Percentiles rank a stretch among this genome's conserved stretches.
Conservation (phyloP, 2,113 vertebrate genomes). For the Sigmodon hispidus region DNA sequence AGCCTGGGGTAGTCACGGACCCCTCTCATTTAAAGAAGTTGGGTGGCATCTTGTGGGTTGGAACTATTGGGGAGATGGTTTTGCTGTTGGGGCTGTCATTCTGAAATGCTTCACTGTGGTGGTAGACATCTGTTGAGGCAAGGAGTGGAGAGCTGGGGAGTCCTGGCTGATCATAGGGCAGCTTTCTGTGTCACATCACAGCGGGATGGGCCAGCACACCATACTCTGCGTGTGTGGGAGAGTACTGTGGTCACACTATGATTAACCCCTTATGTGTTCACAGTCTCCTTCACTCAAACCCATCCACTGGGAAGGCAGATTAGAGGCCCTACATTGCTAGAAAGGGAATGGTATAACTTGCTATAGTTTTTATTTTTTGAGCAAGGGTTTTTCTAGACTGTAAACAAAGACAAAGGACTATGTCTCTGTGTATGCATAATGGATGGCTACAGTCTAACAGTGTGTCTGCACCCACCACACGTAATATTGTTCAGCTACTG, state of each 20-base stretch:
- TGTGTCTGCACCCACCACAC: background rate
- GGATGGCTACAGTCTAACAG: background rate
- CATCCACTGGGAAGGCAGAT: background rate
- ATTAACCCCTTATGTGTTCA: background rate
- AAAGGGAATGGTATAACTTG: background rate
- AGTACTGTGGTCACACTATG: background rate
- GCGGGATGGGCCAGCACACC: background rate
- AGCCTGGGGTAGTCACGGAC: background rate
- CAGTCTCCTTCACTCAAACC: constrained; percentile 1
- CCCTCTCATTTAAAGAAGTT: constrained; percentile 33
- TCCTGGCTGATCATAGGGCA: background rate
- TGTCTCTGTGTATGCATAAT: background rate
- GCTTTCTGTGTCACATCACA: background rate
- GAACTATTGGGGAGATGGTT: background rate
- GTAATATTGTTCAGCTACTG: background rate
- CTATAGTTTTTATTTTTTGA: constrained; percentile 23
- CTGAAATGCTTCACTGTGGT: background rate
- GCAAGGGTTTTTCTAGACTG: background rate
- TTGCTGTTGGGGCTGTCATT: background rate
- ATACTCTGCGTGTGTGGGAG: background rate
- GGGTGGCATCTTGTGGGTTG: background rate
- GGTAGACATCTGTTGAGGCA: background rate
- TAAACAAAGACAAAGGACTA: background rate
- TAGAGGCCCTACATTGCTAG: background rate
- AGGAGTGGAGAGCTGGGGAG: background rate